Evolutionary conservation across 2,888 invertebrate species (phyloP), one percentile per base, ranked within the genome.

Genomic region (Netelia inedita): DNA sequence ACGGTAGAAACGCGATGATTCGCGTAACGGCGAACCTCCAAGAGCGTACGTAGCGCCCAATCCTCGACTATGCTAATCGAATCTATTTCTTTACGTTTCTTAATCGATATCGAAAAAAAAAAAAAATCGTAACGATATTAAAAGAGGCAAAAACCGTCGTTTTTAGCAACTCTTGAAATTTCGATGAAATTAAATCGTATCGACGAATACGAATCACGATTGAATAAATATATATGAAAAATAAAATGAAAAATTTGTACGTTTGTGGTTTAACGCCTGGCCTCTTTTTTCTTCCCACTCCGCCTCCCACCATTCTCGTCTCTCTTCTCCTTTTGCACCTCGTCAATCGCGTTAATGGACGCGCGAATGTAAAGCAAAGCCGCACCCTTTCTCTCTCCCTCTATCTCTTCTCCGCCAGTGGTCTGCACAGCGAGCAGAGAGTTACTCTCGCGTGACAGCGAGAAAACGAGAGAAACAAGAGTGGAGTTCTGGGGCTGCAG

Each of bases 331-430:
- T 73, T 59, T 50, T 43, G 19, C 23, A 8, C 43, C 59, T 53
- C 65, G 83, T 86, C 82, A 85, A 88, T 85, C 75, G 85, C 81
- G 85, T 82, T 73, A 85, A 88, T 87, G 86, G 83, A 88, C 84
- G 83, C 82, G 79, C 79, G 83, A 87, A 81, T 85, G 83, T 83
- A 82, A 83, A 87, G 81, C 82, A 87, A 87, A 87, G 85, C 82
- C 82, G 72, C 63, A 73, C 74, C 65, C 57, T 71, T 65, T 14
- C 14, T 10, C 57, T 41, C 41, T 19, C 23, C 11, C 68, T 28
- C 23, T 11, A 21, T 46, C 23, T 14, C 23, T 55, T 23, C 28
- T 6, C 19, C 41, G 16, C 50, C 50, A 50, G 63, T 63, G 50
- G 23, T 63, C 28, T 50, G 19, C 50, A 1, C 28, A 28, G 28